Conservation (phyloP, 2,797 vertebrate species). For the Hoplostethus atlanticus region DNA sequence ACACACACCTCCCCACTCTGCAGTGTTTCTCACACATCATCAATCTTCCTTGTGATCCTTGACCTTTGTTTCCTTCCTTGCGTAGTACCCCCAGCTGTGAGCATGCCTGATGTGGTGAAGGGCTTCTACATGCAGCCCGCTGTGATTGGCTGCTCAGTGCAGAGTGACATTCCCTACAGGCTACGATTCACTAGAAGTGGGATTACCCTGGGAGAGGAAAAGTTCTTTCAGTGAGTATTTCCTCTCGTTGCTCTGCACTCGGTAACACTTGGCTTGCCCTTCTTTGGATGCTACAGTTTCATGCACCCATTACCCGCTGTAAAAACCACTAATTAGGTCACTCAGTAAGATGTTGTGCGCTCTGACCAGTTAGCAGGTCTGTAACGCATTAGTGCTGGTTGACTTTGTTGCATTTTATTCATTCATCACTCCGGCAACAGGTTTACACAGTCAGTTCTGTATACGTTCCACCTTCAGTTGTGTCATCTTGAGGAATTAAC, state of each 20-base stretch:
- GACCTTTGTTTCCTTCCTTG: conserved; percentile 51
- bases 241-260: conserved; percentile 16
- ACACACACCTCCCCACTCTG: conserved; percentile 27
- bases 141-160: conserved; percentile 88
- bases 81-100: conserved; percentile 88
- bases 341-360: conserved; percentile 14
- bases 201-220: conserved; percentile 85
- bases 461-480: conserved; percentile 65
- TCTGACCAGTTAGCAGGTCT: conserved; percentile 43
- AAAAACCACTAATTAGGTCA: conserved; percentile 58
- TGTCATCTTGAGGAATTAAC: conserved; percentile 66
- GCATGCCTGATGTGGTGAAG: conserved; percentile 86
- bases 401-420: conserved; percentile 50
- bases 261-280: conserved; percentile 29
- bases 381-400: conserved; percentile 56
- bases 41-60: conserved; percentile 61
- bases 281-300: conserved; percentile 32
- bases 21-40: conserved; percentile 65
- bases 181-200: conserved; percentile 87
- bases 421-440: conserved; percentile 62
- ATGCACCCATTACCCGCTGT: conserved; percentile 41
- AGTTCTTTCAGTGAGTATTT: conserved; percentile 85
- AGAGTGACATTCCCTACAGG: conserved; percentile 89
- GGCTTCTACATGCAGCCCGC: conserved; percentile 85
- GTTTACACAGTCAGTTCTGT: conserved; percentile 53